These are phyloP conservation scores for Catharus ustulatus DNA, from an alignment of 2,797 vertebrate genomes.

Conservation along the genomic window DNA sequence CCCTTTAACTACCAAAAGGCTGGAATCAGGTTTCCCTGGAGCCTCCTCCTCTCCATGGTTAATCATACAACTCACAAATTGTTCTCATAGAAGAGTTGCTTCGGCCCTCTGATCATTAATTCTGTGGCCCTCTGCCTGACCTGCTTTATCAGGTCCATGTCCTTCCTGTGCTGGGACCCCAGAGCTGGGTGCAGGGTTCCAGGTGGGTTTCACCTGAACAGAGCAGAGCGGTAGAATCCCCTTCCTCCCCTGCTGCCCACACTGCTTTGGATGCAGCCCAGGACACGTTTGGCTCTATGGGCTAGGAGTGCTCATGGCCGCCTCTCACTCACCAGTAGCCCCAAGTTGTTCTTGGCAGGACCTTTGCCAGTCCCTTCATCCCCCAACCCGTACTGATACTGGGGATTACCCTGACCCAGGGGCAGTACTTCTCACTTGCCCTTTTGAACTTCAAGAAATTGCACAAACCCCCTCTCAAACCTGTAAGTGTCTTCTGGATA, in stretches of 20 bases:
- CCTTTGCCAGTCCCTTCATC: background rate
- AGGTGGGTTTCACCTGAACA: background rate
- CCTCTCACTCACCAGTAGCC: background rate
- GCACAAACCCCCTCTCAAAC: background rate
- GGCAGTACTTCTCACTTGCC: background rate
- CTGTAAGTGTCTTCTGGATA: background rate
- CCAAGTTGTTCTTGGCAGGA: fast-evolving
- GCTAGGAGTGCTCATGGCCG: background rate
- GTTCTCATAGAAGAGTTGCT: background rate
- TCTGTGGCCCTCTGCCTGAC: background rate
- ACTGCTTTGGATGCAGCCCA: background rate
- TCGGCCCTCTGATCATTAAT: background rate
- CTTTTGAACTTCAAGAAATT: background rate
- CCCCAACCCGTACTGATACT: fast-evolving
- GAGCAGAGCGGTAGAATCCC: background rate
- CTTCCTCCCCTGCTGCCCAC: background rate
- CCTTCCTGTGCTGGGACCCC: background rate
- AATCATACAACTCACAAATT: background rate
- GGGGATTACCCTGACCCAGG: fast-evolving
- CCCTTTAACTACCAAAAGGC: background rate
- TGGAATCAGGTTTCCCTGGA: fast-evolving
- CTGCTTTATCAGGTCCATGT: fast-evolving
- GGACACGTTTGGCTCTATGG: fast-evolving
- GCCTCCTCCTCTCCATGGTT: background rate
- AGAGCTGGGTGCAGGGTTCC: background rate